Percentiles rank a stretch among this genome's conserved stretches.
Evolutionary conservation across 2,888 invertebrate species (phyloP).

Genomic region (Platycnemis pennipes): DNA sequence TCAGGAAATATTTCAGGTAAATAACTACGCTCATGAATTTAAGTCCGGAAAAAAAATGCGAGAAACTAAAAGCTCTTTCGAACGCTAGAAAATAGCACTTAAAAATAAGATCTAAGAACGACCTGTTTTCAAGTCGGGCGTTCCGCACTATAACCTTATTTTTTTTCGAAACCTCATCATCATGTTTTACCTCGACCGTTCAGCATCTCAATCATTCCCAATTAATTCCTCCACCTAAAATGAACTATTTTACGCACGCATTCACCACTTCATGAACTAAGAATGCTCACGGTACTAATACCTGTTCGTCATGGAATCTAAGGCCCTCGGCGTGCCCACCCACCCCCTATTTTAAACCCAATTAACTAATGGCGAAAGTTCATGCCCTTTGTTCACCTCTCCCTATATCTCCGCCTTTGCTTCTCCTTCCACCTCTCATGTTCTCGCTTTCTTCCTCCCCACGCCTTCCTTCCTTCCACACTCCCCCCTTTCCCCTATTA

Average conservation of each 20-base stretch:
- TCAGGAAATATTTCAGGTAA: neutral
- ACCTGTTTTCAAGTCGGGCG: neutral
- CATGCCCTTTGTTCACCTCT: neutral
- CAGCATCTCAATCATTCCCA: neutral
- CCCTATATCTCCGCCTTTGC: neutral
- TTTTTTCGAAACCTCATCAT: neutral
- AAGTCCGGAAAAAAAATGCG: neutral
- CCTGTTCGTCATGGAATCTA: neutral
- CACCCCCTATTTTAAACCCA: neutral
- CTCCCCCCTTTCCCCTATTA: neutral
- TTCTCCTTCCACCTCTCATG: neutral
- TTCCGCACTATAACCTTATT: neutral
- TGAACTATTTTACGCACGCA: neutral
- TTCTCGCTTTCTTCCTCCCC: neutral
- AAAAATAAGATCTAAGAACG: neutral
- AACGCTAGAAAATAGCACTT: neutral
- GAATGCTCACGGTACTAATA: neutral
- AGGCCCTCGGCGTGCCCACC: neutral
- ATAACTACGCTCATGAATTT: neutral
- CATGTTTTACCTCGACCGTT: neutral
- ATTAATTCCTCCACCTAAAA: neutral
- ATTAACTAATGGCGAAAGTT: conserved; percentile 5
- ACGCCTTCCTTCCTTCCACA: neutral
- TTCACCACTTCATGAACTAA: neutral
- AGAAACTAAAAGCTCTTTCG: neutral